Percentiles rank a stretch among this genome's conserved stretches.
Conservation (phyloP, 1,140 invertebrate species). For the Drosophila asahinai region DNA sequence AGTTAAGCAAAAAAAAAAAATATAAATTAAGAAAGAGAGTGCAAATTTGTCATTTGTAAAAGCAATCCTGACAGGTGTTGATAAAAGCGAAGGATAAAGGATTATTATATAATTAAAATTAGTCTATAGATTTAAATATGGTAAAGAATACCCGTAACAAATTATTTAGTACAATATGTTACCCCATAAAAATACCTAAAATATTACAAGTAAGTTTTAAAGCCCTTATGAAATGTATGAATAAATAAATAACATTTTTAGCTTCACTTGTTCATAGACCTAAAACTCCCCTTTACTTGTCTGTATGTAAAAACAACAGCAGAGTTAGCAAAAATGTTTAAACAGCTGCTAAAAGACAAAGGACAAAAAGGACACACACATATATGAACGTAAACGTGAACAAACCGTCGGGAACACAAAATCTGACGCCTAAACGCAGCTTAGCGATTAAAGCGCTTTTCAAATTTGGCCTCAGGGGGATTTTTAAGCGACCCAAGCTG, state of each 20-base stretch:
- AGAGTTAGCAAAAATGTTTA: slow-evolving; percentile 71
- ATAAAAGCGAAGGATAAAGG: too few species aligned
- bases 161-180: too few species aligned
- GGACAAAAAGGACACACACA: slow-evolving; percentile 38
- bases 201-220: too few species aligned
- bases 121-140: too few species aligned
- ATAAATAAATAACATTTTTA: too few species aligned
- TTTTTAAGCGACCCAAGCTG: slow-evolving; percentile 49
- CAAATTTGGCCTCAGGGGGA: slow-evolving; percentile 64
- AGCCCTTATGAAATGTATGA: background rate
- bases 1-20: background rate
- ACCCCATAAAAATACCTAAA: too few species aligned
- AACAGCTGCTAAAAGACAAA: slow-evolving; percentile 74
- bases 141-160: too few species aligned
- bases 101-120: too few species aligned
- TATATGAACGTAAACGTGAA: slow-evolving; percentile 15
- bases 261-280: background rate
- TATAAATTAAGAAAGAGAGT: background rate
- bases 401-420: slow-evolving; percentile 29
- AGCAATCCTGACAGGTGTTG: too few species aligned
- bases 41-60: too few species aligned
- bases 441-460: slow-evolving; percentile 78
- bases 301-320: slow-evolving; percentile 39
- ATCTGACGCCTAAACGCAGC: slow-evolving; percentile 74
- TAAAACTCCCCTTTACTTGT: background rate